Evolutionary conservation across 2,113 vertebrate species (phyloP).

Genomic region (Chrysemys picta): DNA sequence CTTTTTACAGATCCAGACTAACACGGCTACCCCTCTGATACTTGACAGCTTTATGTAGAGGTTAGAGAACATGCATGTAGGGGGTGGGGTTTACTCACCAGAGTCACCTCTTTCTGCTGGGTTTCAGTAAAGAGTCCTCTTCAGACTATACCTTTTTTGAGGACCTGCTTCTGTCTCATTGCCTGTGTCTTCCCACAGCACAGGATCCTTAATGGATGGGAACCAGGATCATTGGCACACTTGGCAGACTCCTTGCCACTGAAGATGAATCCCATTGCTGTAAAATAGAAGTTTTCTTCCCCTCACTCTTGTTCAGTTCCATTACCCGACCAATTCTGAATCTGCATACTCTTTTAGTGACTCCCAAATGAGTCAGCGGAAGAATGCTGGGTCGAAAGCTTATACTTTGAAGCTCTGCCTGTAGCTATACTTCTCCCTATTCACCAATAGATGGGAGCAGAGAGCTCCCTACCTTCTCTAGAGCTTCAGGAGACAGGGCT

Average conservation of each 20-base stretch:
- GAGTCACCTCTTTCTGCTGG: too few relatives aligned
- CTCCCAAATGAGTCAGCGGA: neutral
- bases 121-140: too few relatives aligned
- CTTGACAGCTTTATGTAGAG: too few relatives aligned
- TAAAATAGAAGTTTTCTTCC: neutral
- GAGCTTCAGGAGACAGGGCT: fast-evolving
- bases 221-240: neutral
- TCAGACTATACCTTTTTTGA: neutral
- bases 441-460: slow-evolving; percentile 62
- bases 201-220: neutral
- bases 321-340: neutral
- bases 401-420: fast-evolving
- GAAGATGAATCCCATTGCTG: too few relatives aligned
- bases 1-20: too few relatives aligned
- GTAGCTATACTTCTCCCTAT: neutral
- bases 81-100: too few relatives aligned
- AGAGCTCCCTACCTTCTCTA: neutral
- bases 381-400: neutral
- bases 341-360: neutral
- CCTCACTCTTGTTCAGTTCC: neutral
- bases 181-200: neutral
- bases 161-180: neutral
- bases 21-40: too few relatives aligned
- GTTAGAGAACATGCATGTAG: too few relatives aligned
- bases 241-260: fast-evolving